Percentiles rank a stretch among this genome's conserved stretches.
Conservation (phyloP, 2,888 invertebrate genomes). For the Nemotelus nigrinus region DNA sequence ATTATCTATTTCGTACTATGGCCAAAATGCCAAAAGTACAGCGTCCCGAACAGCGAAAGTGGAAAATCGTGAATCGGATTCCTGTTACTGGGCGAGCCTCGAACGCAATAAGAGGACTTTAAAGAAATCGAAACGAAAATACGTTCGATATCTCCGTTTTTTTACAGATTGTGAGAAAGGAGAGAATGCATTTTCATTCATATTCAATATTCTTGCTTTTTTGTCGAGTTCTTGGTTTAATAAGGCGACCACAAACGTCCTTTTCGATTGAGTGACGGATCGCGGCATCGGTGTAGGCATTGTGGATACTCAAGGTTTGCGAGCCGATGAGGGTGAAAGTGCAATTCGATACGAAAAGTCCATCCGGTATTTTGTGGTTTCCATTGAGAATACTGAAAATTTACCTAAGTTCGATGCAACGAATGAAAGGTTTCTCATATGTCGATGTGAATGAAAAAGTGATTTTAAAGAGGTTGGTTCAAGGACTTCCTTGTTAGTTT, state of each 20-base stretch:
- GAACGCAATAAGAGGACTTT: neutral
- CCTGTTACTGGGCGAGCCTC: neutral
- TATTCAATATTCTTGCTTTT: constrained; percentile 26
- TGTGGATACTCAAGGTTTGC: neutral
- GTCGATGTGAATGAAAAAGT: constrained; percentile 11
- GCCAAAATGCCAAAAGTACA: constrained; percentile 12
- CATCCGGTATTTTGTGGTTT: constrained; percentile 50
- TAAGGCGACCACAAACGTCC: constrained; percentile 21
- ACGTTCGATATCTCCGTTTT: neutral
- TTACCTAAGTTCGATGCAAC: constrained; percentile 31
- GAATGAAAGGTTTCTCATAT: constrained; percentile 33
- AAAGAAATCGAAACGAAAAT: constrained; percentile 20
- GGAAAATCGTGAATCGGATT: neutral
- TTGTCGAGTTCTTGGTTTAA: neutral
- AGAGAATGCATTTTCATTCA: constrained; percentile 26
- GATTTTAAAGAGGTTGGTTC: constrained; percentile 43
- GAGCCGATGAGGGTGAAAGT: constrained; percentile 48
- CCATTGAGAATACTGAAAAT: constrained; percentile 38
- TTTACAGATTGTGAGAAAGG: constrained; percentile 23
- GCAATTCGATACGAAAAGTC: constrained; percentile 49
- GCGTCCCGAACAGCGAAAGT: neutral
- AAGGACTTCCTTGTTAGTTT: constrained; percentile 49
- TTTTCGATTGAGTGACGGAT: neutral
- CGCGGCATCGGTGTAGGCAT: neutral
- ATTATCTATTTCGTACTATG: constrained; percentile 17